Conservation (phyloP, 2,888 invertebrate species). For the Cheilosia soror region DNA sequence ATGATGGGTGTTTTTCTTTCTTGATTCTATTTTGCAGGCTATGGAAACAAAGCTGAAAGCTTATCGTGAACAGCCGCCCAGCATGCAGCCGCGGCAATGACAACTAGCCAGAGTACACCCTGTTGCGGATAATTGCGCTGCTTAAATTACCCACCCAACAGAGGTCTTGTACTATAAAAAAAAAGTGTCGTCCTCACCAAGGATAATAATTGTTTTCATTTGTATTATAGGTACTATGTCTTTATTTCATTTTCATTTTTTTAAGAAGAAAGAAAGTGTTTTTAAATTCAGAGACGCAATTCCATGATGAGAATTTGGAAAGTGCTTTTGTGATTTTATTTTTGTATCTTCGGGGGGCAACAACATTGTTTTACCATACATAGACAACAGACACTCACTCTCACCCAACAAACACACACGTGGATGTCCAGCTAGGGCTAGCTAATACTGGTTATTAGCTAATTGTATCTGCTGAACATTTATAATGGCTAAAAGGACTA, state of each 20-base stretch:
- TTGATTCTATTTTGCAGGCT: conserved; percentile 79
- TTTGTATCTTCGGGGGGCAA: conserved; percentile 56
- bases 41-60: conserved; percentile 84
- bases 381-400: conserved; percentile 40
- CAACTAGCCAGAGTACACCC: conserved; percentile 78
- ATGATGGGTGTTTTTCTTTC: background rate
- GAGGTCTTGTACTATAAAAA: conserved; percentile 72
- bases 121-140: conserved; percentile 77
- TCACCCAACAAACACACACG: conserved; percentile 27
- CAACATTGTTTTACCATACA: conserved; percentile 47
- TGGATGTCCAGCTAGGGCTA: conserved; percentile 50
- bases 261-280: conserved; percentile 55
- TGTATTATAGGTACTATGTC: conserved; percentile 72
- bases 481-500: conserved; percentile 5
- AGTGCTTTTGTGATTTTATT: conserved; percentile 72
- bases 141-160: conserved; percentile 68
- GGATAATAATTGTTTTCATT: conserved; percentile 72
- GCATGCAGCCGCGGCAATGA: conserved; percentile 82
- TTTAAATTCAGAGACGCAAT: conserved; percentile 71
- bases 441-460: conserved; percentile 71
- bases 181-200: conserved; percentile 48
- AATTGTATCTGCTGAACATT: conserved; percentile 54
- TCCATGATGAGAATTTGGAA: conserved; percentile 71
- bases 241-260: conserved; percentile 60
- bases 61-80: conserved; percentile 82